These are phyloP conservation scores for Danaus chrysippus DNA, from an alignment of 2,888 invertebrate species.

Conservation along the genomic window DNA sequence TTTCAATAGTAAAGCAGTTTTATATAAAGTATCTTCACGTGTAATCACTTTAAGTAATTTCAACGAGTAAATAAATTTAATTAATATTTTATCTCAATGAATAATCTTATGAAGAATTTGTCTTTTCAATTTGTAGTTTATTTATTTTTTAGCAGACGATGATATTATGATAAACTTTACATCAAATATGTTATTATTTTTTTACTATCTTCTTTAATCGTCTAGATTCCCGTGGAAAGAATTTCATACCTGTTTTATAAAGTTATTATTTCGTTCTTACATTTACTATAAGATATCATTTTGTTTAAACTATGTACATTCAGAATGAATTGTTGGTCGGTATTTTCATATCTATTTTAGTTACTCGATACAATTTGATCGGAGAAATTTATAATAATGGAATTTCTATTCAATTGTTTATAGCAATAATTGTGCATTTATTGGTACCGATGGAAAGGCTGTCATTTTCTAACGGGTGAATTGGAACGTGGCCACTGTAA, in stretches of 20 bases:
- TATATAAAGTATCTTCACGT: too few relatives aligned
- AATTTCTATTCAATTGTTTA: conserved; percentile 23
- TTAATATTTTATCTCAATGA: too few relatives aligned
- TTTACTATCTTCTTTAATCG: background rate
- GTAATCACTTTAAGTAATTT: too few relatives aligned
- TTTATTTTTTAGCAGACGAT: conserved; percentile 7
- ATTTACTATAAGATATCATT: background rate
- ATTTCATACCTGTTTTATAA: background rate
- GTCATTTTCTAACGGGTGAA: background rate
- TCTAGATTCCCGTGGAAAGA: background rate
- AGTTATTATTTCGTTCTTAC: background rate
- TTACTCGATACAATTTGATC: conserved; percentile 1
- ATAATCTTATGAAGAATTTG: too few relatives aligned
- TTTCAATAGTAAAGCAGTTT: too few relatives aligned
- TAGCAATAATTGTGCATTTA: conserved; percentile 29
- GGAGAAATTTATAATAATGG: conserved; percentile 9
- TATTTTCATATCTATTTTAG: background rate
- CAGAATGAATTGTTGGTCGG: background rate
- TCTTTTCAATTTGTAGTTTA: background rate
- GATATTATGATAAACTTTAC: background rate
- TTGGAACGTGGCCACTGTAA: conserved; percentile 1
- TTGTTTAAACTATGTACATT: too few relatives aligned
- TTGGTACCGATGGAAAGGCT: conserved; percentile 31
- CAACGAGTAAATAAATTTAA: too few relatives aligned
- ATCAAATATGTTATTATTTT: background rate